Evolutionary conservation across 2,113 vertebrate species (phyloP).

Genomic region (Sylvietta virens): DNA sequence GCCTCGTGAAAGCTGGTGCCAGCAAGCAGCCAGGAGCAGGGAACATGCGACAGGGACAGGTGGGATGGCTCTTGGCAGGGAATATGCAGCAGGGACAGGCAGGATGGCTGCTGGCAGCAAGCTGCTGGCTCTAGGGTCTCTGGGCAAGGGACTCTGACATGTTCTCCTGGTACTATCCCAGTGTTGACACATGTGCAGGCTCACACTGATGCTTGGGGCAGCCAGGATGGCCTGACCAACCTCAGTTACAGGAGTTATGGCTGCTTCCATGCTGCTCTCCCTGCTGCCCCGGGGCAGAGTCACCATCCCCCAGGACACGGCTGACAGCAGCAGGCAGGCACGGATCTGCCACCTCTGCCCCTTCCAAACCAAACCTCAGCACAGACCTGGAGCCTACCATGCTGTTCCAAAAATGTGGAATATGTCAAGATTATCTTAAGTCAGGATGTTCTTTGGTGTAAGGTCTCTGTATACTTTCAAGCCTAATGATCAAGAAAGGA

Average conservation of each 20-base stretch:
- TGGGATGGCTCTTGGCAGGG: neutral
- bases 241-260: fast-evolving
- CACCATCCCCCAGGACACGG: fast-evolving
- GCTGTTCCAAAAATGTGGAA: neutral
- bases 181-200: neutral
- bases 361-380: neutral
- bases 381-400: neutral
- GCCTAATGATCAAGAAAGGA: neutral
- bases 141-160: neutral
- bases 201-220: neutral
- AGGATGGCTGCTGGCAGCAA: neutral
- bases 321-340: fast-evolving
- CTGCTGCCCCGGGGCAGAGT: neutral
- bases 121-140: neutral
- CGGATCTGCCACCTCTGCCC: fast-evolving
- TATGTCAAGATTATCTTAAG: neutral
- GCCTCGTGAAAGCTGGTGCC: neutral
- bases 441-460: neutral
- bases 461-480: neutral
- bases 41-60: fast-evolving
- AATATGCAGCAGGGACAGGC: fast-evolving
- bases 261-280: neutral
- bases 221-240: no score
- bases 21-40: neutral
- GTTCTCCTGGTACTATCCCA: neutral